Conservation (phyloP, 2,888 invertebrate genomes). For the Subacronicta megacephala region DNA sequence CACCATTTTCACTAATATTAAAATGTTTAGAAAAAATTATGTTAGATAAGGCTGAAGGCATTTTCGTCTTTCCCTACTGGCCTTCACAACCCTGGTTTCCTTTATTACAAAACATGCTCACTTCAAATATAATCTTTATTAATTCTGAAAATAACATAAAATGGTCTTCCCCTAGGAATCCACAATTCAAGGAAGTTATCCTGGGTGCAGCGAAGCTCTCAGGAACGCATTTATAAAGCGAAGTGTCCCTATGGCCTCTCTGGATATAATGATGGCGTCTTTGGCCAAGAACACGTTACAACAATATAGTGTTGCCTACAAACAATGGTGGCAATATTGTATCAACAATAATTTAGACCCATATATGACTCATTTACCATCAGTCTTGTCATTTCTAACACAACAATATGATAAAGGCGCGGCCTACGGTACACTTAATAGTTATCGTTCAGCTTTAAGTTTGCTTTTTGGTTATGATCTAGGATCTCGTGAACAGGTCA, state of each 20-base stretch:
- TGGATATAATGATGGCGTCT: constrained; percentile 14
- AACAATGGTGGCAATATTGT: constrained; percentile 14
- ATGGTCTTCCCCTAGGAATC: constrained; percentile 4
- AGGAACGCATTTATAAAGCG: constrained; percentile 9
- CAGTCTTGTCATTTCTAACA: constrained; percentile 2
- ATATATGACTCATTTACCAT: neutral
- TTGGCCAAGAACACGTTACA: constrained; percentile 9
- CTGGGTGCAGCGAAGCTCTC: constrained; percentile 18
- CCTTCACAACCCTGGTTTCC: constrained; percentile 12
- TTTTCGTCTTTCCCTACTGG: constrained; percentile 16
- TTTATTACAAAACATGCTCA: neutral
- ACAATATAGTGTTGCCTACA: constrained; percentile 5
- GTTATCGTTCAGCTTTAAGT: constrained; percentile 3
- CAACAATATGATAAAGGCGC: constrained; percentile 1
- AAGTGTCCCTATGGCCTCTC: neutral
- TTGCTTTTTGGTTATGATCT: constrained; percentile 1
- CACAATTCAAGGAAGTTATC: constrained; percentile 6
- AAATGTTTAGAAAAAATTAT: constrained; percentile 8
- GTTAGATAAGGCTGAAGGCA: constrained; percentile 4
- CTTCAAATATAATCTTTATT: neutral
- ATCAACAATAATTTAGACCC: neutral
- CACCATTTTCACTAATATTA: constrained; percentile 8
- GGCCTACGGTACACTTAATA: constrained; percentile 12
- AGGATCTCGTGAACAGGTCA: constrained; percentile 1
- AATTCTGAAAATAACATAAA: neutral